Evolutionary conservation across 2,113 vertebrate genomes (phyloP).

Genomic region (cat (Felis catus)): DNA sequence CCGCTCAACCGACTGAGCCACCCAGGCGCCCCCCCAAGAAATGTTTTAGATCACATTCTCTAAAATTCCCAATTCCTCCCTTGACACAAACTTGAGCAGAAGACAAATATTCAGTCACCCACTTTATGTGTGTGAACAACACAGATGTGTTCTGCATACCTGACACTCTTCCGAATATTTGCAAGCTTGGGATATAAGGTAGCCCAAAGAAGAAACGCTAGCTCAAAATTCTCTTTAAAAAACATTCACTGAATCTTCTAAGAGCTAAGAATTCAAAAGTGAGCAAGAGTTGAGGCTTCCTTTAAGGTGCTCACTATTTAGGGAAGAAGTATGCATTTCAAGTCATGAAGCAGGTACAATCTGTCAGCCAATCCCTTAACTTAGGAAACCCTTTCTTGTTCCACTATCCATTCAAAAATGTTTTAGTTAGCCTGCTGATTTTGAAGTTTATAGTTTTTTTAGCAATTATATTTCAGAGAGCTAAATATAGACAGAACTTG

Average conservation of each 20-base stretch:
- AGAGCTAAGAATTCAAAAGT: neutral
- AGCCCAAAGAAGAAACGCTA: neutral
- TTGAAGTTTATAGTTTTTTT: neutral
- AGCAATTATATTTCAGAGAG: conserved; percentile 77
- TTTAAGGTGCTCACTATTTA: neutral
- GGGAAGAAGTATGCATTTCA: neutral
- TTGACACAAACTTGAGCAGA: neutral
- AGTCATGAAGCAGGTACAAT: neutral
- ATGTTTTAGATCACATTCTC: neutral
- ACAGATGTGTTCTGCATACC: neutral
- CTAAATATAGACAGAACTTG: conserved; percentile 64
- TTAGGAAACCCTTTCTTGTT: neutral
- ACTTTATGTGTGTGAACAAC: neutral
- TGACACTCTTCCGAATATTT: neutral
- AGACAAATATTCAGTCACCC: neutral
- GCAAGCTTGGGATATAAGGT: neutral
- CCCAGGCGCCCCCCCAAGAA: neutral
- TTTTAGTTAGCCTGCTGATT: neutral
- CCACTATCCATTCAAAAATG: neutral
- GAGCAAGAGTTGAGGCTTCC: neutral
- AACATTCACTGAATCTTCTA: neutral
- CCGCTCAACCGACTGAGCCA: too few species aligned
- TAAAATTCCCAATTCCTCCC: neutral
- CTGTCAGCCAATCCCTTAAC: neutral
- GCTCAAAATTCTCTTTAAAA: neutral